Percentiles rank a stretch among this genome's conserved stretches.
Conservation (phyloP, 2,888 invertebrate genomes). For the Himalopsyche anomala region DNA sequence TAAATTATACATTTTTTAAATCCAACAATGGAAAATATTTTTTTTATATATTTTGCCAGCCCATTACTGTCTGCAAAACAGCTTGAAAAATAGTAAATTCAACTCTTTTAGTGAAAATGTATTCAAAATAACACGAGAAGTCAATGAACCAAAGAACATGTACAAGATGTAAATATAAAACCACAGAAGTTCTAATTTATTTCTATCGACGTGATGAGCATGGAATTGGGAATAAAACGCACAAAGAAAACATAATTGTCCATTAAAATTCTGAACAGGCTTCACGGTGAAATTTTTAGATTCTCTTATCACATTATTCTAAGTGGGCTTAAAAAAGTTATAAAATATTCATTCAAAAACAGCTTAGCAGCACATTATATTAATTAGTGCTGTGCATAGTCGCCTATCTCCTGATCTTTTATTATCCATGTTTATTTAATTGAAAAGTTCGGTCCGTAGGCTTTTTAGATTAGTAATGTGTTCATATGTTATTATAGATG, state of each 20-base stretch:
- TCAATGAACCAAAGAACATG: background rate
- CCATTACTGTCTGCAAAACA: too few relatives aligned
- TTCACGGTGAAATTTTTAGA: background rate
- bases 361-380: background rate
- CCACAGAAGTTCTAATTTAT: constrained; percentile 26
- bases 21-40: too few relatives aligned
- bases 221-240: constrained; percentile 19
- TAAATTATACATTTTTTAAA: too few relatives aligned
- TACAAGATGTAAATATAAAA: constrained; percentile 20
- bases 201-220: constrained; percentile 28
- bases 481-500: background rate
- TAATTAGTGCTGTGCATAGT: background rate
- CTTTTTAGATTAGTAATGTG: background rate
- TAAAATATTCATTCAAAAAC: background rate
- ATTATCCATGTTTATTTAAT: background rate
- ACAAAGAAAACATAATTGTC: background rate
- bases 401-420: background rate
- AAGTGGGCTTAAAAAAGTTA: background rate
- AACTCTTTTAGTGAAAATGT: background rate
- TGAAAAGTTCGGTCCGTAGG: background rate
- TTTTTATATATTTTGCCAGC: too few relatives aligned
- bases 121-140: background rate
- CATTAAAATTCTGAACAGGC: background rate
- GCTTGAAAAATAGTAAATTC: background rate
- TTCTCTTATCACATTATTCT: background rate